These are phyloP conservation scores for Cladorhizidae sp. DNA, from an alignment of 37 sponge, comb jelly and placozoan species.

Conservation along the genomic window DNA sequence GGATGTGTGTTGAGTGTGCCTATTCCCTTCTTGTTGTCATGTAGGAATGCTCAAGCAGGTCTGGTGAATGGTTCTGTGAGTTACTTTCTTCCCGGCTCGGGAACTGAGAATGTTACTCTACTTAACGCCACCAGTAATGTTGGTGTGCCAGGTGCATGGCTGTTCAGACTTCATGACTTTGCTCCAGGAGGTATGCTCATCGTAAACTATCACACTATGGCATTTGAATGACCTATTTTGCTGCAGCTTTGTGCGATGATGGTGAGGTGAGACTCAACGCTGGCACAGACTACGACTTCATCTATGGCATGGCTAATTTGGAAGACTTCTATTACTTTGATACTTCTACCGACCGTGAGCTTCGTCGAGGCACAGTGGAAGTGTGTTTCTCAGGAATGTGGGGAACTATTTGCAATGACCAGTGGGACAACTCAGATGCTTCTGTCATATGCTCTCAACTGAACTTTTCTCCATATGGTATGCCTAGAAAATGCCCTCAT, in stretches of 20 bases:
- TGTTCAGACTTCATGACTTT: conserved; percentile 12
- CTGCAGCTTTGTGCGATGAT: not conserved
- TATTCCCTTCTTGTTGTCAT: too few relatives aligned
- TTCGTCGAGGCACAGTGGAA: conserved; percentile 51
- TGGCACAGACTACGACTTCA: too few relatives aligned
- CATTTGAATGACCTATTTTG: too few relatives aligned
- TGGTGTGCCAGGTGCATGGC: conserved; percentile 42
- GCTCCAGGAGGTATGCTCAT: too few relatives aligned
- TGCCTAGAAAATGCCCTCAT: too few relatives aligned
- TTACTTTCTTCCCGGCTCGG: conserved; percentile 40
- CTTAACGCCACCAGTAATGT: conserved; percentile 35
- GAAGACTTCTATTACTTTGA: too few relatives aligned
- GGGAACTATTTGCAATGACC: conserved; percentile 32
- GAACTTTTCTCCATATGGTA: conserved; percentile 40
- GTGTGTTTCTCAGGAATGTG: conserved; percentile 38
- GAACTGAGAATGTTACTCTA: not conserved
- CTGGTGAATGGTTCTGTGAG: too few relatives aligned
- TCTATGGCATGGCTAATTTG: too few relatives aligned
- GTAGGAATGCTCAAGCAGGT: too few relatives aligned
- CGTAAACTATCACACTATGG: too few relatives aligned
- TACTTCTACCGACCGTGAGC: too few relatives aligned
- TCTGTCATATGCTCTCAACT: conserved; percentile 48
- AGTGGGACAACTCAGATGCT: conserved; percentile 35
- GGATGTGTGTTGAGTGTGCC: too few relatives aligned
- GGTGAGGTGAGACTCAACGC: not conserved